These are phyloP conservation scores for Gadus macrocephalus DNA, from an alignment of 2,113 vertebrate genomes.

Conservation along the genomic window DNA sequence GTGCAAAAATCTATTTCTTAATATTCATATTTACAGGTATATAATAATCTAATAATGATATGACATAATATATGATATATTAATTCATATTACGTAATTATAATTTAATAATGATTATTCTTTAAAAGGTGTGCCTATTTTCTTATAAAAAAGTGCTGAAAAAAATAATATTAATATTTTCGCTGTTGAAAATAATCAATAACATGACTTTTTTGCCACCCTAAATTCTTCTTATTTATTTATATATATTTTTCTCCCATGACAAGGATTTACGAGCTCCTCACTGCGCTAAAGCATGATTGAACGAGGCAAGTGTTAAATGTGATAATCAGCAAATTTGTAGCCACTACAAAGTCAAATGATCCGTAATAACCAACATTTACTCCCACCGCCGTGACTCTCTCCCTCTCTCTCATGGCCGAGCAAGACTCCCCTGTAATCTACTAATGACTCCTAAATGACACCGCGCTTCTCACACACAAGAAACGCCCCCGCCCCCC, in stretches of 20 bases:
- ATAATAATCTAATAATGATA: background rate
- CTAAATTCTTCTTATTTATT: background rate
- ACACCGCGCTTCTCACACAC: constrained; percentile 48
- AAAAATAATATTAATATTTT: background rate
- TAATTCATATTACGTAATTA: background rate
- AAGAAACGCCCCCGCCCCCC: constrained; percentile 44
- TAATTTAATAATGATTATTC: background rate
- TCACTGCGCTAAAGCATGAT: constrained; percentile 20
- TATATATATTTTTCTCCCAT: too few relatives aligned
- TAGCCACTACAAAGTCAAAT: constrained; percentile 61
- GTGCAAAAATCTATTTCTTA: background rate
- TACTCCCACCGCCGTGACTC: background rate
- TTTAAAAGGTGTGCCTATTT: background rate
- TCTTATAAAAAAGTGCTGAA: background rate
- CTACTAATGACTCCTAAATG: constrained; percentile 67
- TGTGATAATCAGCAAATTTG: constrained; percentile 60
- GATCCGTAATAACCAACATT: constrained; percentile 48
- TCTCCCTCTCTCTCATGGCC: constrained; percentile 18
- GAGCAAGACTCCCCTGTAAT: constrained; percentile 55
- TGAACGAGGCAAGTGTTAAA: constrained; percentile 55
- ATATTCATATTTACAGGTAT: background rate
- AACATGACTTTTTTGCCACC: too few relatives aligned
- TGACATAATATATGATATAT: background rate
- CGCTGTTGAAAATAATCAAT: background rate
- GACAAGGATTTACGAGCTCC: too few relatives aligned